Conservation (phyloP, 2,888 invertebrate genomes). For the Volucella bombylans region DNA sequence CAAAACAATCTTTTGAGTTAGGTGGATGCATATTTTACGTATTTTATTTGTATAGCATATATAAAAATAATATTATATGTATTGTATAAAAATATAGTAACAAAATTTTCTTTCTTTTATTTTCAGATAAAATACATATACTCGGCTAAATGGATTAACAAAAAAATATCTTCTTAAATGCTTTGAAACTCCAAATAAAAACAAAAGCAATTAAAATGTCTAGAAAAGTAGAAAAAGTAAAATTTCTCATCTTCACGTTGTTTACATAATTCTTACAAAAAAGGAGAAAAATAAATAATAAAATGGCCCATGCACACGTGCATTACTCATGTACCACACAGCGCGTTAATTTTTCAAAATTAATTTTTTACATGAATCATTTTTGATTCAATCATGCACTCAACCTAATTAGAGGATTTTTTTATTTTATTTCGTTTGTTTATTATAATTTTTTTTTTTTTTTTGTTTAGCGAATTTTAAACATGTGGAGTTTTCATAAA, state of each 20-base stretch:
- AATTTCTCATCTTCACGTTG: conserved; percentile 28
- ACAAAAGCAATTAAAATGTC: neutral
- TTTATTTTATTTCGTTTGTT: neutral
- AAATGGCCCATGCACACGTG: conserved; percentile 44
- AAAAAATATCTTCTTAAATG: neutral
- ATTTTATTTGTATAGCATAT: no score
- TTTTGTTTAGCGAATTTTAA: conserved; percentile 23
- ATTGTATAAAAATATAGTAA: no score
- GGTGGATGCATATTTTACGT: no score
- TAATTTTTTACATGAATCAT: neutral
- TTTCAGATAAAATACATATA: conserved; percentile 5
- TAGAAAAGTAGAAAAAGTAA: conserved; percentile 6
- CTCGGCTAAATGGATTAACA: neutral
- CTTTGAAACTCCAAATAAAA: conserved; percentile 6
- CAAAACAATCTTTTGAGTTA: no score
- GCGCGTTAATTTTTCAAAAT: conserved; percentile 14
- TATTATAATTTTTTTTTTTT: neutral
- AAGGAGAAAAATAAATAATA: neutral
- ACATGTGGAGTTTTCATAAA: conserved; percentile 15
- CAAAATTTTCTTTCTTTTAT: conserved; percentile 2
- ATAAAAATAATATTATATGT: no score
- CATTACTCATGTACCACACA: conserved; percentile 39
- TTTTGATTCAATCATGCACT: neutral
- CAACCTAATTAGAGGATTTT: neutral
- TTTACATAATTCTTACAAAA: neutral